Evolutionary conservation across 2,113 vertebrate species (phyloP), one percentile per base, ranked within the genome.

Genomic region (Crotophaga sulcirostris): DNA sequence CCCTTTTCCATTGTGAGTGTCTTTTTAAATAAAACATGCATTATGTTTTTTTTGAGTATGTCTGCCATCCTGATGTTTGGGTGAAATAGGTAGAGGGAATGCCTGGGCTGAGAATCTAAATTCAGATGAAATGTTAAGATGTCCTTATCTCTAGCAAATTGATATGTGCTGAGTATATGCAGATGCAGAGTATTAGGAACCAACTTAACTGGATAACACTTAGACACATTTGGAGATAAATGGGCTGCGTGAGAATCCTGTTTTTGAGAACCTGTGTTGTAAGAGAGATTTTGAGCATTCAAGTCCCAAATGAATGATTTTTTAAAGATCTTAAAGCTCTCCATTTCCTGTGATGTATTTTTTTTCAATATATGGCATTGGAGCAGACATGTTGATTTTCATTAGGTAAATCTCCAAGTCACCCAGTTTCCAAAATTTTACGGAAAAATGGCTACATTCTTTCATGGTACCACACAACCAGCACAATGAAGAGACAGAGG

Each of bases 311-410:
- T 21, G 15, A 82, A 60, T 2, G 0, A 34, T 33, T 90, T 78
- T 49, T 56, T 23, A 10, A 72, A 79, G 29, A 54, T 38, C 47
- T 78, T 42, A 63, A 55, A 84, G n/a, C 13, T 12, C 33, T 55
- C 13, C 42, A 3, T 13, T 84, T 17, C n/a, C n/a, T 26, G 1
- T 55, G 8, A n/a, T 70, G 3, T 52, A 52, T 54, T 0, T n/a
- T 49, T 67, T 72, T 19, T 76, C 17, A 42, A 26, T 33, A 4
- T 11, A 11, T 56, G 10, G 21, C 8, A 47, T 64, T 11, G 3
- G 44, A 87, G 20, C 11, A 47, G 68, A 24, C 10, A 28, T 7
- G 1, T 3, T 60, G 29, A 17, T 81, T 89, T 86, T 83, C 33
- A 21, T 36, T 23, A 36, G 31, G 19, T 9, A 64, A 16, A 63